A percentile compares a stretch with the other conserved stretches of the same genome.
Evolutionary conservation across 2,888 invertebrate species (phyloP).

Genomic region (Cantharis nigra): DNA sequence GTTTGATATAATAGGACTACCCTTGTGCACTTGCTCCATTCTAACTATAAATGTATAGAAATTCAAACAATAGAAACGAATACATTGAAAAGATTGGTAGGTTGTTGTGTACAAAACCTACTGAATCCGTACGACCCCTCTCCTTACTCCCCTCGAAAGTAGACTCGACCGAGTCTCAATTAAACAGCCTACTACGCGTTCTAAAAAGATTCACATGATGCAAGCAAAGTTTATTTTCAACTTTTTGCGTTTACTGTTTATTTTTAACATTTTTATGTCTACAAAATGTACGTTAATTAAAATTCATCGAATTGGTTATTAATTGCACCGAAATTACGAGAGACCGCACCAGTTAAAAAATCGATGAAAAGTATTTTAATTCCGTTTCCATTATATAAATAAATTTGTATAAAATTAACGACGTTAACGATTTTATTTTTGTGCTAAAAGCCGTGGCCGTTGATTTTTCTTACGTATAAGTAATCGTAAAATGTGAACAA

Average conservation of each 20-base stretch:
- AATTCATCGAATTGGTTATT: background rate
- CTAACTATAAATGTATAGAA: constrained; percentile 27
- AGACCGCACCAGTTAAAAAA: background rate
- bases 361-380: background rate
- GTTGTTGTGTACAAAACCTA: constrained; percentile 24
- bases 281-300: background rate
- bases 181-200: constrained; percentile 52
- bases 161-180: constrained; percentile 54
- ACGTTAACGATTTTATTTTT: background rate
- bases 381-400: background rate
- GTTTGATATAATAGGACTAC: constrained; percentile 21
- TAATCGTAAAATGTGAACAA: background rate
- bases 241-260: constrained; percentile 34
- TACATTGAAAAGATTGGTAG: constrained; percentile 33
- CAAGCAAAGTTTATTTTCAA: constrained; percentile 39
- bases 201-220: constrained; percentile 46
- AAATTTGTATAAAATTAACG: background rate
- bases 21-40: constrained; percentile 29
- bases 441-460: background rate
- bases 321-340: background rate
- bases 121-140: constrained; percentile 31
- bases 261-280: constrained; percentile 22
- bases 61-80: constrained; percentile 32
- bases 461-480: background rate
- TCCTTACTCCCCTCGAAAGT: constrained; percentile 46